Evolutionary conservation across 1,140 invertebrate genomes (phyloP).

Genomic region (Neodiprion fabricii): DNA sequence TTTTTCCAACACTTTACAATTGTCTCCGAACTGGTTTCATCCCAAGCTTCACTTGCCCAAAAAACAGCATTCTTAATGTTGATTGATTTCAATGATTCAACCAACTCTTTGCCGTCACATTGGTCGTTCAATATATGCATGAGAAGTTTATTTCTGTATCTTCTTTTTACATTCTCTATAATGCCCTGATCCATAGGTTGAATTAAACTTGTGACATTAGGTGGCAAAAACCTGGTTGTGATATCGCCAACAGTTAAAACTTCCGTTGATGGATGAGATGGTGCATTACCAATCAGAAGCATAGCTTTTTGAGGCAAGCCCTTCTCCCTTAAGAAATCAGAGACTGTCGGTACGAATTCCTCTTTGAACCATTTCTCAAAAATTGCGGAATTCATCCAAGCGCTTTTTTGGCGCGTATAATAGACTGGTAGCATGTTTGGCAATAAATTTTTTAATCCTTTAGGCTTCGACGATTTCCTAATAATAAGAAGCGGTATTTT

Average conservation of each 20-base stretch:
- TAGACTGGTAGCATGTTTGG: constrained; percentile 20
- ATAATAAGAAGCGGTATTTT: constrained; percentile 28
- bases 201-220: constrained; percentile 50
- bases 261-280: constrained; percentile 8
- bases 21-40: constrained; percentile 8
- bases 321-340: constrained; percentile 35
- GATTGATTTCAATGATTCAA: constrained; percentile 10
- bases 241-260: constrained; percentile 32
- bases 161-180: constrained; percentile 32
- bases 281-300: constrained; percentile 18
- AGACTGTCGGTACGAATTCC: constrained; percentile 29
- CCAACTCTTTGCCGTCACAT: constrained; percentile 10
- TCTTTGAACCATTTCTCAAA: constrained; percentile 25
- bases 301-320: constrained; percentile 25
- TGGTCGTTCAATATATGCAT: constrained; percentile 19
- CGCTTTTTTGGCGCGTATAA: constrained; percentile 20
- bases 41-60: constrained; percentile 23
- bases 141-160: constrained; percentile 23
- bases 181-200: constrained; percentile 54
- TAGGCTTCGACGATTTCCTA: constrained; percentile 26
- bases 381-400: constrained; percentile 23
- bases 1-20: constrained; percentile 25
- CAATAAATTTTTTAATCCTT: constrained; percentile 22
- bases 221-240: constrained; percentile 44
- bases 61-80: constrained; percentile 21